Conservation (phyloP, 1,140 invertebrate species). For the Reticulitermes speratus region DNA sequence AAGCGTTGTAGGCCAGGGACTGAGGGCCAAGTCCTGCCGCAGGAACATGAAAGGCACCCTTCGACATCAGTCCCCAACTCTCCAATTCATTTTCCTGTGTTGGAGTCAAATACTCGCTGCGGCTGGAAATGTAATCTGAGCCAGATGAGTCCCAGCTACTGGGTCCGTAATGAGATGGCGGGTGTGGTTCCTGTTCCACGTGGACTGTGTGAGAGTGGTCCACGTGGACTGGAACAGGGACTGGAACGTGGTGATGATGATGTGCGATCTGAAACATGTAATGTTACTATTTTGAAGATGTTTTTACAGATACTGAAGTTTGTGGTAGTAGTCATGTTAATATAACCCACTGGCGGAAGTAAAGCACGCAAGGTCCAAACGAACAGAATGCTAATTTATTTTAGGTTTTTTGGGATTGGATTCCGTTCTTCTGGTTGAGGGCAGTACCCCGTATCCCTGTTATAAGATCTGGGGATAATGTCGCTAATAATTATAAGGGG, state of each 20-base stretch:
- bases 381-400: too few species aligned
- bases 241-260: conserved; percentile 56
- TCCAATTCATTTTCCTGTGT: conserved; percentile 28
- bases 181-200: background rate
- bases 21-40: background rate
- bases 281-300: background rate
- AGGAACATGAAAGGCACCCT: background rate
- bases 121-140: background rate
- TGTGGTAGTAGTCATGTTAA: too few species aligned
- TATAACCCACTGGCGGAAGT: too few species aligned
- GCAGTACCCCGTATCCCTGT: too few species aligned
- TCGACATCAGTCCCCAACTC: conserved; percentile 27
- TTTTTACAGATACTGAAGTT: too few species aligned
- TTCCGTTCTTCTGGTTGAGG: too few species aligned
- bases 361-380: too few species aligned
- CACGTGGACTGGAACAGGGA: conserved; percentile 46
- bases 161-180: background rate
- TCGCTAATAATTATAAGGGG: too few species aligned
- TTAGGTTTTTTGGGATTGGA: too few species aligned
- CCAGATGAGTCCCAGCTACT: background rate
- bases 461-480: too few species aligned
- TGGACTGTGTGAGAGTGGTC: conserved; percentile 30
- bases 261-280: conserved; percentile 50
- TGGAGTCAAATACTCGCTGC: conserved; percentile 13
- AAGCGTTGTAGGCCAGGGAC: conserved; percentile 9